Percentiles rank a stretch among this genome's conserved stretches.
Conservation (phyloP, 2,888 invertebrate species). For the Galeopsomyia nigrocyanea region DNA sequence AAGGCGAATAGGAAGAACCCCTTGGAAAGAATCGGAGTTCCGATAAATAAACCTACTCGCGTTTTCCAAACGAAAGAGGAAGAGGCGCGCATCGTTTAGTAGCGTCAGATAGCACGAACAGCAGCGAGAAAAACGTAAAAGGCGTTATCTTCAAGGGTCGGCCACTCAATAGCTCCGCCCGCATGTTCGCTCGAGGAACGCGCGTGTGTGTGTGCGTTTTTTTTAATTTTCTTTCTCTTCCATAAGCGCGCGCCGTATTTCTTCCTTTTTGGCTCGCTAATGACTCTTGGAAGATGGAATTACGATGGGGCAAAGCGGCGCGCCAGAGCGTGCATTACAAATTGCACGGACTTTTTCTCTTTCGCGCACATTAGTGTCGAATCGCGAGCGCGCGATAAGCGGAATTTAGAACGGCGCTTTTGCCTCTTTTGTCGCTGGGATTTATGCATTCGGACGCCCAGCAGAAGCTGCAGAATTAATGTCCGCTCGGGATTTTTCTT, state of each 20-base stretch:
- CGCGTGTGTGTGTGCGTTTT: conserved; percentile 40
- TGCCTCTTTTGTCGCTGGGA: conserved; percentile 42
- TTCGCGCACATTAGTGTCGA: conserved; percentile 66
- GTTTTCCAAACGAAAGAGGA: background rate
- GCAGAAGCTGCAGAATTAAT: conserved; percentile 16
- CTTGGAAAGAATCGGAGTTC: no score
- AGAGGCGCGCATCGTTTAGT: conserved; percentile 58
- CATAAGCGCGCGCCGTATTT: conserved; percentile 33
- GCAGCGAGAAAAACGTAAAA: conserved; percentile 35
- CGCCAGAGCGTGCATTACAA: no score
- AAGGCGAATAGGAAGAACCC: no score
- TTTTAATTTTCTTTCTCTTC: conserved; percentile 42
- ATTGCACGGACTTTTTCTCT: background rate
- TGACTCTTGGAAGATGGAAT: background rate
- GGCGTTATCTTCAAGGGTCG: conserved; percentile 43
- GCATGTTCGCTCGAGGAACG: conserved; percentile 50
- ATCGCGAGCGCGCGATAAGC: conserved; percentile 60
- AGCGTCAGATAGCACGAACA: conserved; percentile 69
- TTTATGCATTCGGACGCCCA: conserved; percentile 37
- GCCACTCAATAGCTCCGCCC: conserved; percentile 64
- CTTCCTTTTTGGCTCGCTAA: conserved; percentile 19
- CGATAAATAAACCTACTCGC: no score
- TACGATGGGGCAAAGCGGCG: no score
- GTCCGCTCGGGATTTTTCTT: background rate
- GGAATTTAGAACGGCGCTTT: conserved; percentile 65